Conservation (phyloP, 1,140 invertebrate species). For the Andrena cerasifolii region DNA sequence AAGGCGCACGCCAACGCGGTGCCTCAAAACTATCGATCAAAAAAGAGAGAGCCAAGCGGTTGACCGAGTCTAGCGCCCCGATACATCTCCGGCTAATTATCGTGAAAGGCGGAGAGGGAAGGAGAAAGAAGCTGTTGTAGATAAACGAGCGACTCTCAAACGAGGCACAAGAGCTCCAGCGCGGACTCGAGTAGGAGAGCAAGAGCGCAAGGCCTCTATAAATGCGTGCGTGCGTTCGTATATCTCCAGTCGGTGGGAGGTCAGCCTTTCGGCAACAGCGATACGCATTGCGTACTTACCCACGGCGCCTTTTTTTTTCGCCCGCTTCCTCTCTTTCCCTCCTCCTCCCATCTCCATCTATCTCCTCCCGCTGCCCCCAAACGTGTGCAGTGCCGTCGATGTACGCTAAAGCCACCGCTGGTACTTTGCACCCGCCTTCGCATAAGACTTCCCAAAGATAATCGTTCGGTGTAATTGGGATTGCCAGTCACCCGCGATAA, state of each 20-base stretch:
- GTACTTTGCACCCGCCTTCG: neutral
- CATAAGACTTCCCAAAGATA: neutral
- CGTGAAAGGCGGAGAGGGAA: neutral
- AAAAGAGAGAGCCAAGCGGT: neutral
- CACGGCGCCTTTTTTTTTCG: neutral
- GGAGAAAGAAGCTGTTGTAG: conserved; percentile 19
- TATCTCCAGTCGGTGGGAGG: conserved; percentile 61
- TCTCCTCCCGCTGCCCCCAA: conserved; percentile 8
- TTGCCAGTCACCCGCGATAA: neutral
- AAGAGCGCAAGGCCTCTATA: conserved; percentile 47
- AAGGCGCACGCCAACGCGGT: neutral
- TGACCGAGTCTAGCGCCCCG: neutral
- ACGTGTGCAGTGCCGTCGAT: conserved; percentile 8
- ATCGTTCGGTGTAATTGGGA: neutral
- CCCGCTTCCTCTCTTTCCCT: neutral
- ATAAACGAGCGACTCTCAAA: conserved; percentile 25
- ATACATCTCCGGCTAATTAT: neutral
- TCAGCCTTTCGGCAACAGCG: conserved; percentile 55
- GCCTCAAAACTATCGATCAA: neutral
- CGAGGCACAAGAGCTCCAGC: conserved; percentile 12
- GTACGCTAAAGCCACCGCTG: neutral
- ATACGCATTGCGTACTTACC: conserved; percentile 18
- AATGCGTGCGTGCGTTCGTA: conserved; percentile 53
- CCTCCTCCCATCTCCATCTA: conserved; percentile 4
- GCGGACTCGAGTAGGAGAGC: neutral